Evolutionary conservation across 2,113 vertebrate species (phyloP), one percentile per base, ranked within the genome.

Genomic region (Eonycteris spelaea): DNA sequence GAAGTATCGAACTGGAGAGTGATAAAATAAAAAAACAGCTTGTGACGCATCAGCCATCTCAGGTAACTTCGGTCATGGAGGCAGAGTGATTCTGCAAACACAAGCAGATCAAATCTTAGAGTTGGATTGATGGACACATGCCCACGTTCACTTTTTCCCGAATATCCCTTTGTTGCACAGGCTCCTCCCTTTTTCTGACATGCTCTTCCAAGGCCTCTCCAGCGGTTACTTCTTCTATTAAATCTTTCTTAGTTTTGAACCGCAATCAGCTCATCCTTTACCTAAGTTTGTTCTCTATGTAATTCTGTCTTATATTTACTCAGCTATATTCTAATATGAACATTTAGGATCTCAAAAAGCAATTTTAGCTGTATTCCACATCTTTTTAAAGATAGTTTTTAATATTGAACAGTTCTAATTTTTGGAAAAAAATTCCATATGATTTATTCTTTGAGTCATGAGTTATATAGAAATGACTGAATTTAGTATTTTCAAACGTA

Each of bases 1-100:
- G 99, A 99, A 99, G 98, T 99, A 98, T 98, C 99, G 99, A 99
- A 99, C 98, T 98, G 99, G 99, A 98, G 93, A 92, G 96, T 97
- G 95, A 98, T 99, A 55, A 0, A 45, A 82, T 99, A n/a, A 83
- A 99, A 99, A 99, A 98, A 99, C 98, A 99, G 98, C 98, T 98
- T 98, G 98, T 59, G 98, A 97, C 98, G 98, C 75, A 10, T 95
- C 95, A 98, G 98, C 98, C 98, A 98, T 98, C 99, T 99, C 99
- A 99, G 99, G 99, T 99, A 97, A 99, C 99, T 99, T 99, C 99
- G 16, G 99, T 99, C 99, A 99, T 99, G 91, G 99, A 99, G 92
- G 99, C 99, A 67, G 99, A 99, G 98, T 99, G 99, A 98, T 99
- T 99, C 99, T 99, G 98, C 77, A 98, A 90, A 98, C 59, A 96